Base-by-base conservation (phyloP, 2,113 vertebrate species). In the Amia ocellicauda region DNA sequence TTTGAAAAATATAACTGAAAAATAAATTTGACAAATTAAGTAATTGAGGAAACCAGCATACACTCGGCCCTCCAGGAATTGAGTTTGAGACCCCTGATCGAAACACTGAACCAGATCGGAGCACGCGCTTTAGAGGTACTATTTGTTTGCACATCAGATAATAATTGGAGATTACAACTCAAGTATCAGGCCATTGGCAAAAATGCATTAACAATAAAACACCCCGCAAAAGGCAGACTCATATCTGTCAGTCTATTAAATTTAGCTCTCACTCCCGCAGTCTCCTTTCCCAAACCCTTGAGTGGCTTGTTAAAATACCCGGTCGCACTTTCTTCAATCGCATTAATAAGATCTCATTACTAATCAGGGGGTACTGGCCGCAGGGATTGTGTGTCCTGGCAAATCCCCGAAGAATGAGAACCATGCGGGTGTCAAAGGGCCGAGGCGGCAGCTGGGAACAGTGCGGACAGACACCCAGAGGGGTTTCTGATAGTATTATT, bases 391-490 rank as follows among this genome's bases (percentile, higher is more conserved):
- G 76, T 89, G 76, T 83, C 85, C 78, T 79, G 80, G 80, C 83
- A 79, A 86, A 87, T 86, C 80, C 74, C 72, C 69, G 51, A 75
- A 83, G 86, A 89, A 89, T 84, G 83, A 78, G 85, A 83, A 86
- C 80, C 77, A 76, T 60, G 41, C 68, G 57, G 58, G 71, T 74
- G 67, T 66, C 75, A 67, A 69, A 77, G 55, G 53, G 71, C 67
- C 64, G 64, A 56, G 45, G 40, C 74, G 80, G 82, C 89, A 90
- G 89, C 89, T 90, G 89, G 75, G 68, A 58, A 72, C 74, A 69
- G 69, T 36, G 31, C 31, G 2, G 31, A 5, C 31, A 36, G 31
- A 11, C 31, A 2, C 5, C 31, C 31, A 36, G 31, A 36, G 11
- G n/a, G n/a, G n/a, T n/a, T n/a, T n/a, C n/a, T n/a, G n/a, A n/a